These are phyloP conservation scores for Streblospio benedicti DNA, from an alignment of 1,140 invertebrate species.

Conservation along the genomic window DNA sequence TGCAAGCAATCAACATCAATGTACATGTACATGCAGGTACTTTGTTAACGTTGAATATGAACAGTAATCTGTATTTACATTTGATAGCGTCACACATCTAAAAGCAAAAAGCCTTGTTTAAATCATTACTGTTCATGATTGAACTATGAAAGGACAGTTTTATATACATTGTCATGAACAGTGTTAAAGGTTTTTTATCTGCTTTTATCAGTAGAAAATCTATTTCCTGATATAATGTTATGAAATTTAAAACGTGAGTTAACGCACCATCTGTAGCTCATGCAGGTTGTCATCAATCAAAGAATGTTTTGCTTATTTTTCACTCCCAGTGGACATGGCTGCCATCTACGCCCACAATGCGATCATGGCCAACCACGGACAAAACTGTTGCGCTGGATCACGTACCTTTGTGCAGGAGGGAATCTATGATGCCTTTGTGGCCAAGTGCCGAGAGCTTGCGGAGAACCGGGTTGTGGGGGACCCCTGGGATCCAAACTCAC, in stretches of 20 bases:
- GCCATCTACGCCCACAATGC: slow-evolving; percentile 45
- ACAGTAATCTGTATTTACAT: too few species aligned
- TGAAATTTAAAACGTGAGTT: slow-evolving; percentile 22
- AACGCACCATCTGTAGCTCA: too few species aligned
- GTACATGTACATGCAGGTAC: too few species aligned
- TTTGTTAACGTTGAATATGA: too few species aligned
- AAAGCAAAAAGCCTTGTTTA: too few species aligned
- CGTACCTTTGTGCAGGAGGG: slow-evolving; percentile 78
- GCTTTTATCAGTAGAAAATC: slow-evolving; percentile 73
- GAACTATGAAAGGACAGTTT: too few species aligned
- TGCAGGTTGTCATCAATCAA: too few species aligned
- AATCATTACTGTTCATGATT: too few species aligned
- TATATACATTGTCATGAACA: too few species aligned
- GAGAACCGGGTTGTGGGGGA: slow-evolving; percentile 64
- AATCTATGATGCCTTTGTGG: slow-evolving; percentile 82
- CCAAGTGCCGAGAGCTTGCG: slow-evolving; percentile 39
- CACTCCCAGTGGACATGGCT: slow-evolving; percentile 75
- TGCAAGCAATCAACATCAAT: too few species aligned
- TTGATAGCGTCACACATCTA: too few species aligned
- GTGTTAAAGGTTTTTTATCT: slow-evolving; percentile 77
- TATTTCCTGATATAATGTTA: slow-evolving; percentile 56
- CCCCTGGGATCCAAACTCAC: slow-evolving; percentile 60
- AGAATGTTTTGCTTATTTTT: too few species aligned
- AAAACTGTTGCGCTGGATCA: slow-evolving; percentile 82
- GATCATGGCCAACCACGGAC: slow-evolving; percentile 51